Conservation (phyloP, 2,797 vertebrate genomes). For the Acrocephalus scirpaceus region DNA sequence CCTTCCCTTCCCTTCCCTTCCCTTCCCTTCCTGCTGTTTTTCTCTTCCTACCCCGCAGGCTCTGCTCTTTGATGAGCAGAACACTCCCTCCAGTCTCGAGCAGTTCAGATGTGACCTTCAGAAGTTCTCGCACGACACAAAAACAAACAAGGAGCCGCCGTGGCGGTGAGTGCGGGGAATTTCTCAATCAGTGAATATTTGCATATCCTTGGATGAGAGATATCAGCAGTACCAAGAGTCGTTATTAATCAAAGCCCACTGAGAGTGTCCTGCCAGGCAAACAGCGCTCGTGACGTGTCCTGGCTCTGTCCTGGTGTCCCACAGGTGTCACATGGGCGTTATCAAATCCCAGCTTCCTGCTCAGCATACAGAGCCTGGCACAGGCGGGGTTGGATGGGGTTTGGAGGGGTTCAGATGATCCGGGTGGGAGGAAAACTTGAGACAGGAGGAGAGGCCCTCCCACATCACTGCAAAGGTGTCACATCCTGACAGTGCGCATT, state of each 20-base stretch:
- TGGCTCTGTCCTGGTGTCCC: background rate
- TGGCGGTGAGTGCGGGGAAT: background rate
- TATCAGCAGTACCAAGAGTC: background rate
- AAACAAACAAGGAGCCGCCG: background rate
- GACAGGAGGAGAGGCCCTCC: background rate
- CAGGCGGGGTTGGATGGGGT: background rate
- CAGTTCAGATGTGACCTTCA: background rate
- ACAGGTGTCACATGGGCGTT: background rate
- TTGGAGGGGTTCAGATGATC: background rate
- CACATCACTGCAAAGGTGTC: rapidly evolving
- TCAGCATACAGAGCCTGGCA: background rate
- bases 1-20: too few relatives aligned
- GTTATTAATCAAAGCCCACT: background rate
- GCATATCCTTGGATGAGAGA: background rate
- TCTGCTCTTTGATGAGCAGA: background rate
- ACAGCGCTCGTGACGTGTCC: background rate
- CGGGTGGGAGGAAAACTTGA: background rate
- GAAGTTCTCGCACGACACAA: background rate
- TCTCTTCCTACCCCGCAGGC: background rate
- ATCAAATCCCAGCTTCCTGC: background rate
- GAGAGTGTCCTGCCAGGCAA: background rate
- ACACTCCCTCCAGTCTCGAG: background rate
- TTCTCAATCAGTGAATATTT: constrained; percentile 17
- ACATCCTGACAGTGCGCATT: rapidly evolving
- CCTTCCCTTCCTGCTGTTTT: background rate